phyloP scores from a whole-genome alignment of 2,888 invertebrate species.

The Notodonta ziczac region DNA sequence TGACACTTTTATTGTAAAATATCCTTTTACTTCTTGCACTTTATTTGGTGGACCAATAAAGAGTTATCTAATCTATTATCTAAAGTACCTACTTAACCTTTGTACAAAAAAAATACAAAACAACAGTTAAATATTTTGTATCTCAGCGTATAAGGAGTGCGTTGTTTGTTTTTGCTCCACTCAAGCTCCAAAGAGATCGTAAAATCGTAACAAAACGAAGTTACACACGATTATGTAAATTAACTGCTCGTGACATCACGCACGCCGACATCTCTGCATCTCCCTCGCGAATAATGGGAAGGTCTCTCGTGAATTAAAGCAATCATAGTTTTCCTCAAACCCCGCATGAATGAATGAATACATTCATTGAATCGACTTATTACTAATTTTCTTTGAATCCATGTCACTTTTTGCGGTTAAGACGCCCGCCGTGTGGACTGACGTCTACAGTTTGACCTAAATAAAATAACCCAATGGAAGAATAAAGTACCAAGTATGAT shows the following conservation, averaged over 20 bases:
- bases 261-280: slow-evolving; percentile 13
- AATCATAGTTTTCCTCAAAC: slow-evolving; percentile 12
- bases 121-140: no score
- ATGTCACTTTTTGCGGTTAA: slow-evolving; percentile 21
- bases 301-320: slow-evolving; percentile 16
- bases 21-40: no score
- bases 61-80: no score
- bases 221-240: slow-evolving; percentile 65
- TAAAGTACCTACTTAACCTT: no score
- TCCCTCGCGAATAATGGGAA: slow-evolving; percentile 7
- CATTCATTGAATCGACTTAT: slow-evolving; percentile 13
- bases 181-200: slow-evolving; percentile 21
- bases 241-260: slow-evolving; percentile 71
- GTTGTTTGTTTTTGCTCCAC: slow-evolving; percentile 17
- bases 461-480: neutral
- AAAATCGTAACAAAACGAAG: slow-evolving; percentile 30
- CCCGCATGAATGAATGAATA: slow-evolving; percentile 19
- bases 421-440: slow-evolving; percentile 9
- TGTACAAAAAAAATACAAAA: no score
- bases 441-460: slow-evolving; percentile 1
- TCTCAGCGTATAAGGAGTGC: neutral
- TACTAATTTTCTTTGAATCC: slow-evolving; percentile 13
- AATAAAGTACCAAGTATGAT: neutral
- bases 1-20: no score
- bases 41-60: no score